Percentiles rank a stretch among this genome's conserved stretches.
Conservation (phyloP, 2,113 vertebrate species). For the Silurus glanis region DNA sequence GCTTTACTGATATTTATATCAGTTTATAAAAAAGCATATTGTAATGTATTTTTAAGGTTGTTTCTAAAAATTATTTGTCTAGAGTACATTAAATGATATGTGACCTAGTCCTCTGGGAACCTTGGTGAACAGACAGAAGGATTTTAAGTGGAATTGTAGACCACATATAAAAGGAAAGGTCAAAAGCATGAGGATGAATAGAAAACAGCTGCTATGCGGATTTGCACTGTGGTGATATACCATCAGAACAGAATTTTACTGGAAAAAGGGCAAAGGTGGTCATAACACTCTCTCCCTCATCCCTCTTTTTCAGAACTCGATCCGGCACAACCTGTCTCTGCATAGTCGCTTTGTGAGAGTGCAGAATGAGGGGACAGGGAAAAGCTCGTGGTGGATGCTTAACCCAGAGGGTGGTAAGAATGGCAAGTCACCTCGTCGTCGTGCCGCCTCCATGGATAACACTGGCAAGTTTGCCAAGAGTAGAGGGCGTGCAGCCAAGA, state of each 20-base stretch:
- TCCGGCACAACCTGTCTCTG: constrained; percentile 94
- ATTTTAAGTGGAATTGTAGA: constrained; percentile 9
- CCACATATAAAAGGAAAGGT: constrained; percentile 39
- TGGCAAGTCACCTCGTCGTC: constrained; percentile 91
- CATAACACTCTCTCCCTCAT: constrained; percentile 44
- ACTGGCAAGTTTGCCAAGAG: constrained; percentile 98
- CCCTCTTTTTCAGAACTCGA: constrained; percentile 84
- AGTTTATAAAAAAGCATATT: not conserved
- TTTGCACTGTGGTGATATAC: constrained; percentile 64
- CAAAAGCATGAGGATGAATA: constrained; percentile 49
- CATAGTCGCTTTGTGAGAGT: constrained; percentile 97
- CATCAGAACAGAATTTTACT: constrained; percentile 51
- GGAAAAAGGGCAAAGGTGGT: constrained; percentile 59
- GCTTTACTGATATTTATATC: not conserved
- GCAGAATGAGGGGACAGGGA: constrained; percentile 97
- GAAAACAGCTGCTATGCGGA: constrained; percentile 64
- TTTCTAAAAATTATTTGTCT: not conserved
- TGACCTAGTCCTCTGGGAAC: not conserved
- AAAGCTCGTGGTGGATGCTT: constrained; percentile 99
- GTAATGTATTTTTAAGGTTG: not conserved
- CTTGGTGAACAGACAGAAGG: not conserved
- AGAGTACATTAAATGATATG: not conserved
- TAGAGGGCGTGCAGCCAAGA: constrained; percentile 94
- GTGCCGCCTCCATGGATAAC: constrained; percentile 97
- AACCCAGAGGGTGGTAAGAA: constrained; percentile 97